These are phyloP conservation scores for Calliopsis andreniformis DNA, from an alignment of 1,140 invertebrate genomes.

Conservation along the genomic window DNA sequence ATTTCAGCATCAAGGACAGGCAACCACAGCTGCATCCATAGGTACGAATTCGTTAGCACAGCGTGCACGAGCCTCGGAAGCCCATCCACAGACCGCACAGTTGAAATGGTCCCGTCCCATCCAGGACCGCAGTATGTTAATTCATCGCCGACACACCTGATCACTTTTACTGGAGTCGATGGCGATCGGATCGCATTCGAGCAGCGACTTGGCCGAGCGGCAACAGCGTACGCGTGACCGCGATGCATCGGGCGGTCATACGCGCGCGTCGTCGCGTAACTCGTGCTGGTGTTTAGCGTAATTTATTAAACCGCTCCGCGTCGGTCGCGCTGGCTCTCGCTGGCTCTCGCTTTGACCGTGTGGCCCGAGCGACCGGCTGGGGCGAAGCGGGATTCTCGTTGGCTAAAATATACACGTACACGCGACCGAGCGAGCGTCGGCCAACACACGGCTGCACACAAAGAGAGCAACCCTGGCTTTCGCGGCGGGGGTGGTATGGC, in stretches of 20 bases:
- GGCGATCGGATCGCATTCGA: no score
- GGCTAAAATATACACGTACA: slow-evolving; percentile 44
- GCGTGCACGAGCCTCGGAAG: no score
- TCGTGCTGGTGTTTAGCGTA: slow-evolving; percentile 65
- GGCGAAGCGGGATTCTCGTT: background rate
- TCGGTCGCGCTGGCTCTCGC: slow-evolving; percentile 29
- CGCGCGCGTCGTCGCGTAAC: slow-evolving; percentile 24
- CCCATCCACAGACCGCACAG: no score
- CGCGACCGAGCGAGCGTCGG: slow-evolving; percentile 1
- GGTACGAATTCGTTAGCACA: no score
- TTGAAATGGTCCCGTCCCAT: no score
- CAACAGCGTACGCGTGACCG: background rate
- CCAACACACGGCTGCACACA: slow-evolving; percentile 24
- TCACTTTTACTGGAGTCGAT: background rate
- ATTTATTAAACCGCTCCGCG: slow-evolving; percentile 66
- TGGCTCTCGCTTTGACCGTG: slow-evolving; percentile 56
- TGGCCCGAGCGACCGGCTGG: slow-evolving; percentile 7
- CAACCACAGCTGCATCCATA: no score
- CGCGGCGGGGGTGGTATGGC: slow-evolving; percentile 62
- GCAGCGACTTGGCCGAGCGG: no score
- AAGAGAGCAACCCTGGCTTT: slow-evolving; percentile 61
- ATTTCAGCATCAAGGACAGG: no score
- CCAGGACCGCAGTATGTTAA: no score
- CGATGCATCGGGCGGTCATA: slow-evolving; percentile 13
- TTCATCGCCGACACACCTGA: slow-evolving; percentile 16